Evolutionary conservation across 2,113 vertebrate species (phyloP).

Genomic region (Cephalopholis sonnerati): DNA sequence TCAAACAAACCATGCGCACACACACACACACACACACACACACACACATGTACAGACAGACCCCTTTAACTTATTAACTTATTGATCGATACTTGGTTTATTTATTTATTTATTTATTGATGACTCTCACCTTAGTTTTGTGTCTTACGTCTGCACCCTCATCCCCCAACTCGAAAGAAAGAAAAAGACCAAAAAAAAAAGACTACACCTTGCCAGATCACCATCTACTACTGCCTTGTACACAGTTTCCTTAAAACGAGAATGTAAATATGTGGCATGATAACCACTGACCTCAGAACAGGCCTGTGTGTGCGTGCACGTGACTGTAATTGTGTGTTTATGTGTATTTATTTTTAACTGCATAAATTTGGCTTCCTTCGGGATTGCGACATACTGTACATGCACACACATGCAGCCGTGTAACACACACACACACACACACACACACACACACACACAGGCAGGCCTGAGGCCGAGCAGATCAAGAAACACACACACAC

Average conservation of each 20-base stretch:
- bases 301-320: conserved; percentile 47
- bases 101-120: conserved; percentile 81
- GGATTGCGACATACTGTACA: conserved; percentile 15
- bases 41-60: conserved; percentile 74
- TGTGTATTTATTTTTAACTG: neutral
- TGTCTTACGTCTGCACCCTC: conserved; percentile 43
- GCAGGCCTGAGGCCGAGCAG: too few relatives aligned
- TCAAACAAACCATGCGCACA: conserved; percentile 29
- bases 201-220: conserved; percentile 69
- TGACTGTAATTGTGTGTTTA: conserved; percentile 38
- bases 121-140: conserved; percentile 42
- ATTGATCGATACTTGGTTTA: conserved; percentile 62
- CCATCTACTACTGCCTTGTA: conserved; percentile 83
- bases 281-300: conserved; percentile 64
- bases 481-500: conserved; percentile 34
- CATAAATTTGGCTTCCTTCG: conserved; percentile 27
- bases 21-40: conserved; percentile 39
- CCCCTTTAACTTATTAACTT: conserved; percentile 82
- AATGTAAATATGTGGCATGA: conserved; percentile 79
- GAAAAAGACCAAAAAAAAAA: conserved; percentile 16
- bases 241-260: conserved; percentile 84
- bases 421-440: conserved; percentile 18
- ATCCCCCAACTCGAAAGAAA: neutral
- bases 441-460: neutral
- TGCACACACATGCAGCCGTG: conserved; percentile 2